Base-by-base conservation (phyloP, 2,888 invertebrate genomes). In the Ethmia dodecea region DNA sequence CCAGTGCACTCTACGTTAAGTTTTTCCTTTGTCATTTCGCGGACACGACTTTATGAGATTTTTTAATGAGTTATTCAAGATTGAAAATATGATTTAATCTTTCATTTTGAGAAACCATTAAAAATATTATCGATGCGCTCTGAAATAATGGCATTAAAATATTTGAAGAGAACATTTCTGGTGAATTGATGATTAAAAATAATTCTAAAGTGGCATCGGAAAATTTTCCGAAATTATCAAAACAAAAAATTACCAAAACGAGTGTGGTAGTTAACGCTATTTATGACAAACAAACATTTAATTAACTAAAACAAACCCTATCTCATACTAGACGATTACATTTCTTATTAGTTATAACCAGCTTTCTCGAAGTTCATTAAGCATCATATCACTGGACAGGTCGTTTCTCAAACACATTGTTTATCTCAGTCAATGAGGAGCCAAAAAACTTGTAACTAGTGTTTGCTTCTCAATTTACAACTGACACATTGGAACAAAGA, bases 401-500 rank as follows among this genome's bases (percentile, higher is more conserved):
- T 74, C 74, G 72, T 81, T 79, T 74, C 56, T 75, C 75, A 77
- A 62, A 52, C 40, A 52, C 60, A 69, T 79, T 77, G 77, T 81
- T 73, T 70, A 68, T 68, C 61, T 59, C 65, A 45, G 55, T 58
- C 60, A 65, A 60, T 58, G 52, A 53, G 47, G 40, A 47, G 55
- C 47, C 47, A 62, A 62, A 58, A 57, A 60, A 47, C 54, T 55
- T 55, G 55, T 68, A 67, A 70, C 62, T 63, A 66, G 78, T 84
- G 80, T 84, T 84, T 84, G 81, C 77, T 83, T 78, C 84, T 83
- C 80, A 83, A 84, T 84, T 81, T 77, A 63, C 57, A 52, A 63
- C 77, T 80, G 84, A 83, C 84, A 75, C 70, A 63, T 71, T 67
- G 73, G 71, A 78, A 84, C 84, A 83, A 81, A 83, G 80, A 80